phyloP scores from a whole-genome alignment of 2,888 invertebrate genomes.

The Idaea biselata region DNA sequence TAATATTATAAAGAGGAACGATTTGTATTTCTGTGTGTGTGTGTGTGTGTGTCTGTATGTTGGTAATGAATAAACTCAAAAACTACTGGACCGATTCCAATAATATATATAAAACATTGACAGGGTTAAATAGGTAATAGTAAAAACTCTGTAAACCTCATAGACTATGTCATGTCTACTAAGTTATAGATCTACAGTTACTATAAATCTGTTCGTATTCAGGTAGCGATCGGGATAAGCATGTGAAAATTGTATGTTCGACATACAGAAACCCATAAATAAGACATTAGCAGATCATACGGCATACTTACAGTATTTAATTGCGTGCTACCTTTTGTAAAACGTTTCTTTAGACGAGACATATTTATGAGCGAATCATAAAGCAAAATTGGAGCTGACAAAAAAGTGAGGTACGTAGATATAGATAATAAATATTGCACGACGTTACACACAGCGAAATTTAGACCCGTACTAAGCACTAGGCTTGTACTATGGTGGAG shows the following conservation, averaged over 20 bases:
- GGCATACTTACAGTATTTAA: slow-evolving; percentile 50
- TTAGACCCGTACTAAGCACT: too few relatives aligned
- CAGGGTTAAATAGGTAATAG: too few relatives aligned
- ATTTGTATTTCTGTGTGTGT: too few relatives aligned
- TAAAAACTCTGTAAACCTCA: background rate
- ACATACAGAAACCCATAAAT: slow-evolving; percentile 71
- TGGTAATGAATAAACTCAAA: too few relatives aligned
- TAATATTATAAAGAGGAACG: too few relatives aligned
- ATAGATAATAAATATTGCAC: background rate
- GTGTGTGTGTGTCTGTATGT: too few relatives aligned
- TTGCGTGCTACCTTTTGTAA: slow-evolving; percentile 58
- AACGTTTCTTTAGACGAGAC: slow-evolving; percentile 48
- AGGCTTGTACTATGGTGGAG: too few relatives aligned
- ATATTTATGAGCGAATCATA: slow-evolving; percentile 25
- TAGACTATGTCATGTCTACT: slow-evolving; percentile 25
- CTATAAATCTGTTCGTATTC: slow-evolving; percentile 52
- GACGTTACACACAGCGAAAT: too few relatives aligned
- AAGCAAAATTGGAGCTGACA: background rate
- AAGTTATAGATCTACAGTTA: slow-evolving; percentile 31
- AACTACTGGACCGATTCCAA: too few relatives aligned
- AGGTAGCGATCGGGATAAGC: slow-evolving; percentile 62
- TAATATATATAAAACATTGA: too few relatives aligned
- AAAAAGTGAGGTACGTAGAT: background rate
- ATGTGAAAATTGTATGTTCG: slow-evolving; percentile 73
- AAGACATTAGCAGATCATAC: slow-evolving; percentile 76